Conservation (phyloP, 2,113 vertebrate species). For the Cynocephalus volans region DNA sequence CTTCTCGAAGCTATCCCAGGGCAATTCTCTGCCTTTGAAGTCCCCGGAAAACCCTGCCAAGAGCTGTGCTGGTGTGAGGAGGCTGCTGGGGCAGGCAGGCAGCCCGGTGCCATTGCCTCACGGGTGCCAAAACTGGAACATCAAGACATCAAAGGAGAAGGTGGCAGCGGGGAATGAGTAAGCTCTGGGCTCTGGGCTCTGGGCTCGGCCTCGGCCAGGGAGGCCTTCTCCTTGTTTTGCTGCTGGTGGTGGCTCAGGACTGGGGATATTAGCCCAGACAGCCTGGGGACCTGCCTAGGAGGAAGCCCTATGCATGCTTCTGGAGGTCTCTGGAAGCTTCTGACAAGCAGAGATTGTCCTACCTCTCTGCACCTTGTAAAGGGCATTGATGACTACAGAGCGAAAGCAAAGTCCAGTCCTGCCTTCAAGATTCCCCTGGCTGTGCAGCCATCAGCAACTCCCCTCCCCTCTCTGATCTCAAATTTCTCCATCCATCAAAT, state of each 20-base stretch:
- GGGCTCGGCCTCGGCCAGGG: conserved; percentile 87
- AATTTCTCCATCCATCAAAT: not conserved
- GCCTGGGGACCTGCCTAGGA: not conserved
- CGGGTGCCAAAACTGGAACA: conserved; percentile 90
- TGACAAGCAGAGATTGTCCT: not conserved
- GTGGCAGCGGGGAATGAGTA: conserved; percentile 89
- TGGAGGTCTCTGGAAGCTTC: conserved; percentile 52
- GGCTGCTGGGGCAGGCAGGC: conserved; percentile 88
- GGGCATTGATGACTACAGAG: rapidly evolving
- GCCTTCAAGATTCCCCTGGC: not conserved
- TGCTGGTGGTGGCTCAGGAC: conserved; percentile 76
- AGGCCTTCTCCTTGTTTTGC: conserved; percentile 85
- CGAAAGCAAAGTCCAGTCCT: not conserved
- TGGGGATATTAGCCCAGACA: conserved; percentile 77
- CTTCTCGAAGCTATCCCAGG: conserved; percentile 89
- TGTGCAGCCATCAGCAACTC: rapidly evolving
- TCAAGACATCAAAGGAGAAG: conserved; percentile 92
- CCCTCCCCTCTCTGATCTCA: no score
- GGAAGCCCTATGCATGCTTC: not conserved
- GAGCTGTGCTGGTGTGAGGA: conserved; percentile 89
- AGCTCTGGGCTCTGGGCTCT: conserved; percentile 72
- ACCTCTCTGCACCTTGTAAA: not conserved
- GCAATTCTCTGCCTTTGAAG: conserved; percentile 91
- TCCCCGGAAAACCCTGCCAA: conserved; percentile 90
- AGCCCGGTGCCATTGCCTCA: conserved; percentile 85